A percentile compares a stretch with the other conserved stretches of the same genome.
phyloP scores from a whole-genome alignment of 2,797 vertebrate species.

The Staurois parvus region DNA sequence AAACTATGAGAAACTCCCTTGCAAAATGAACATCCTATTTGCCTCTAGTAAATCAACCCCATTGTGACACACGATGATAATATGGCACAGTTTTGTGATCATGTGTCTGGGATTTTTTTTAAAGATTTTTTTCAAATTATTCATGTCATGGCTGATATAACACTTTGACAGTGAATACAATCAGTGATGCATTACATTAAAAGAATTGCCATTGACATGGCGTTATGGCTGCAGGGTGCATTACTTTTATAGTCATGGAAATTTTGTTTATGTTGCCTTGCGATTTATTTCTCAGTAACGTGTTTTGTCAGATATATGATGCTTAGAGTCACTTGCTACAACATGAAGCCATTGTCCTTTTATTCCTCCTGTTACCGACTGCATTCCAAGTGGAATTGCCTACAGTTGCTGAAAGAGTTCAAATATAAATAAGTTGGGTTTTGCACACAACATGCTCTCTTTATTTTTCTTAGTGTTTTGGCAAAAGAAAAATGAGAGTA shows the following conservation, averaged over 20 bases:
- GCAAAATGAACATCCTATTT: too few relatives aligned
- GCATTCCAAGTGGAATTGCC: slow-evolving; percentile 11
- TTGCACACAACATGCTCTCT: neutral
- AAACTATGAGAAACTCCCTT: too few relatives aligned
- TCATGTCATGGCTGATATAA: too few relatives aligned
- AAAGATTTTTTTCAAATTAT: too few relatives aligned
- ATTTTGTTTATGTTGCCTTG: neutral
- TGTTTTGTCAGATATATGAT: slow-evolving; percentile 1
- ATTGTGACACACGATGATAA: too few relatives aligned
- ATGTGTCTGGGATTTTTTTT: too few relatives aligned
- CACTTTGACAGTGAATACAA: too few relatives aligned
- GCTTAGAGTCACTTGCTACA: neutral
- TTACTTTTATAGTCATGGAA: neutral
- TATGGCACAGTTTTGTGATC: too few relatives aligned
- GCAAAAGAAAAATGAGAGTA: neutral
- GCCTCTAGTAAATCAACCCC: too few relatives aligned
- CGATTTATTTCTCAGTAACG: neutral
- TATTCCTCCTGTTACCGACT: neutral
- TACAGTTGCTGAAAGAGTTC: slow-evolving; percentile 9
- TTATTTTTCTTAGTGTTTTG: neutral
- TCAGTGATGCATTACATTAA: neutral
- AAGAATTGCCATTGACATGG: neutral
- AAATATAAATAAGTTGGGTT: slow-evolving; percentile 9
- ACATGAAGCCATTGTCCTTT: slow-evolving; percentile 2
- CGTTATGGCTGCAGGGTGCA: neutral